A percentile compares a stretch with the other conserved stretches of the same genome.
Evolutionary conservation across 1,140 invertebrate species (phyloP).

Genomic region (Lethocerus indicus): DNA sequence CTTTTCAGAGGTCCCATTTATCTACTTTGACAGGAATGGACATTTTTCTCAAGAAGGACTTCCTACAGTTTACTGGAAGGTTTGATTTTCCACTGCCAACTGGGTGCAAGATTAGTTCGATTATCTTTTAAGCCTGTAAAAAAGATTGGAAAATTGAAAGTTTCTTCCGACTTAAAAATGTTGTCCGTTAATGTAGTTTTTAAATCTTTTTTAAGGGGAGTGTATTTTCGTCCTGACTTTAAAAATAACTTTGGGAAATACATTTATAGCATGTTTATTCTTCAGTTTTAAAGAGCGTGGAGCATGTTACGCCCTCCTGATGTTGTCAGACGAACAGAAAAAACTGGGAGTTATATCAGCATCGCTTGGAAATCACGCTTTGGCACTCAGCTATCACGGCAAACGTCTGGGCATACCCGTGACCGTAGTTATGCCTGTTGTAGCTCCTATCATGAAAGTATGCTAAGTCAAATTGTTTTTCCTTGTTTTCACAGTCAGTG

Average conservation of each 20-base stretch:
- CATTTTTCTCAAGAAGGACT: slow-evolving; percentile 85
- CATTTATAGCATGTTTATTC: too few relatives aligned
- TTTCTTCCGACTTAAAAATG: too few relatives aligned
- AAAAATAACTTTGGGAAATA: too few relatives aligned
- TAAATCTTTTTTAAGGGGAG: too few relatives aligned
- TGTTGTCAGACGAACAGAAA: slow-evolving; percentile 53
- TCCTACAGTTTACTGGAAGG: slow-evolving; percentile 81
- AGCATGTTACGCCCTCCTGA: slow-evolving; percentile 65
- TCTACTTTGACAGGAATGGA: slow-evolving; percentile 63
- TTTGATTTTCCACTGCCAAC: slow-evolving; percentile 22
- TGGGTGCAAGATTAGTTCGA: too few relatives aligned
- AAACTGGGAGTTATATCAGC: slow-evolving; percentile 73
- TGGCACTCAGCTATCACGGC: slow-evolving; percentile 78
- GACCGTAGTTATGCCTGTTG: slow-evolving; percentile 85
- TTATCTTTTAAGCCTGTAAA: too few relatives aligned
- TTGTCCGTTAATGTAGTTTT: too few relatives aligned
- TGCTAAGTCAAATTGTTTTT: too few relatives aligned
- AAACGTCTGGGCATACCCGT: slow-evolving; percentile 60
- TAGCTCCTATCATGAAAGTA: slow-evolving; percentile 88
- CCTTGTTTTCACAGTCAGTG: too few relatives aligned
- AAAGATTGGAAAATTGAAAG: too few relatives aligned
- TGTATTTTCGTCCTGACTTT: too few relatives aligned
- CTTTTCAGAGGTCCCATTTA: slow-evolving; percentile 54
- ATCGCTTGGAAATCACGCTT: slow-evolving; percentile 82
- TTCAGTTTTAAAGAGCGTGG: slow-evolving; percentile 83